Evolutionary conservation across 92 coral and sea anemone species (phyloP).

Genomic region (Umimayanthus kanabou): DNA sequence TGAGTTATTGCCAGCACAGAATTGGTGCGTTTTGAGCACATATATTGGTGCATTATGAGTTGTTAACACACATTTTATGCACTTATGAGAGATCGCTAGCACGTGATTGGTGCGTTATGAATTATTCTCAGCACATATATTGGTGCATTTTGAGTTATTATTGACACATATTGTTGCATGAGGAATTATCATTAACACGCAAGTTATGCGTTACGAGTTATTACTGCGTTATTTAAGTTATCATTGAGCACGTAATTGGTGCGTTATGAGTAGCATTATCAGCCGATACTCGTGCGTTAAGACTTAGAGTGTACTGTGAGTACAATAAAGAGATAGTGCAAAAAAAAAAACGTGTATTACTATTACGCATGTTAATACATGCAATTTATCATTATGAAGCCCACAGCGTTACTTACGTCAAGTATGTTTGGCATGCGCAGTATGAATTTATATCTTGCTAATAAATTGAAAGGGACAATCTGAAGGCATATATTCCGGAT

Average conservation of each 20-base stretch:
- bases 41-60: neutral
- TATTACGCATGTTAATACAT: neutral
- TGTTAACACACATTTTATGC: neutral
- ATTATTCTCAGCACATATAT: neutral
- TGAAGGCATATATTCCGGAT: too few species aligned
- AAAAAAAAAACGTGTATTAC: too few species aligned
- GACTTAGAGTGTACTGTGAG: too few species aligned
- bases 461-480: neutral
- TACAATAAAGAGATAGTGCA: too few species aligned
- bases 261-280: constrained; percentile 24
- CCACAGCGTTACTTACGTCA: constrained; percentile 12
- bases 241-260: constrained; percentile 15
- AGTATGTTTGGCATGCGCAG: constrained; percentile 13
- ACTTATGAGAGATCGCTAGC: neutral
- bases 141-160: constrained; percentile 6
- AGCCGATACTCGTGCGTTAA: neutral
- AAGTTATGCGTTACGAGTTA: constrained; percentile 14
- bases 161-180: constrained; percentile 14
- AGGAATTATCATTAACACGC: constrained; percentile 16
- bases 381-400: constrained; percentile 5
- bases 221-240: neutral
- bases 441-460: constrained; percentile 14
- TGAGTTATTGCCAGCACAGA: neutral
- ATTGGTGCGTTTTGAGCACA: too few species aligned
- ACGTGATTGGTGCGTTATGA: constrained; percentile 15